These are phyloP conservation scores for Eristalis intricaria DNA, from an alignment of 2,888 invertebrate genomes.

Conservation along the genomic window DNA sequence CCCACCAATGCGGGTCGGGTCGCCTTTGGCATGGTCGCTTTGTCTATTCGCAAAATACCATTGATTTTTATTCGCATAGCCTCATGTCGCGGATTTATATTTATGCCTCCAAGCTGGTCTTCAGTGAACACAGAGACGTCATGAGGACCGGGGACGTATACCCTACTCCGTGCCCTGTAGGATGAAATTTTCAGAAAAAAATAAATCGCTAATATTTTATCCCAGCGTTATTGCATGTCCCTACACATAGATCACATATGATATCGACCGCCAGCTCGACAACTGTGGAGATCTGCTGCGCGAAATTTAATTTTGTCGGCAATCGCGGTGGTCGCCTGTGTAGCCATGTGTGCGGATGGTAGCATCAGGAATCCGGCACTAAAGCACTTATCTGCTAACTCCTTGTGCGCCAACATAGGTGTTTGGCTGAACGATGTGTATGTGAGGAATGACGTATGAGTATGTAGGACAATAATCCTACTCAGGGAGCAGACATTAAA, in stretches of 20 bases:
- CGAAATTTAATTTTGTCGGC: constrained; percentile 67
- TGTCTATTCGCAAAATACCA: constrained; percentile 57
- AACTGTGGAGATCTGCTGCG: constrained; percentile 46
- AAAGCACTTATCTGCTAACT: constrained; percentile 54
- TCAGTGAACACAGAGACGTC: not conserved
- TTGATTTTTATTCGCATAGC: constrained; percentile 63
- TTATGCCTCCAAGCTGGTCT: constrained; percentile 40
- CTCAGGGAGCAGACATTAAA: constrained; percentile 72
- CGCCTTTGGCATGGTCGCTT: constrained; percentile 51
- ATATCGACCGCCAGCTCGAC: constrained; percentile 52
- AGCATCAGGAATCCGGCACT: constrained; percentile 38
- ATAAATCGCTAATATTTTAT: constrained; percentile 70
- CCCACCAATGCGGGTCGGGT: not conserved
- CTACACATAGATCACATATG: constrained; percentile 70
- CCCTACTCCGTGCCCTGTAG: constrained; percentile 28
- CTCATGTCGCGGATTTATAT: constrained; percentile 65
- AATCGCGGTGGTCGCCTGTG: constrained; percentile 50
- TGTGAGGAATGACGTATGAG: constrained; percentile 49
- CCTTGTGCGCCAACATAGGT: constrained; percentile 54
- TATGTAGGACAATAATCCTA: constrained; percentile 69
- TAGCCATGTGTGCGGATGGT: constrained; percentile 31
- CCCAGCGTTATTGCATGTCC: constrained; percentile 70
- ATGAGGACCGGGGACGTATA: constrained; percentile 9
- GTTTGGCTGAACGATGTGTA: constrained; percentile 39
- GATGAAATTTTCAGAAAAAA: constrained; percentile 36